These are phyloP conservation scores for Trachurus trachurus DNA, from an alignment of 2,797 vertebrate genomes.

Conservation along the genomic window DNA sequence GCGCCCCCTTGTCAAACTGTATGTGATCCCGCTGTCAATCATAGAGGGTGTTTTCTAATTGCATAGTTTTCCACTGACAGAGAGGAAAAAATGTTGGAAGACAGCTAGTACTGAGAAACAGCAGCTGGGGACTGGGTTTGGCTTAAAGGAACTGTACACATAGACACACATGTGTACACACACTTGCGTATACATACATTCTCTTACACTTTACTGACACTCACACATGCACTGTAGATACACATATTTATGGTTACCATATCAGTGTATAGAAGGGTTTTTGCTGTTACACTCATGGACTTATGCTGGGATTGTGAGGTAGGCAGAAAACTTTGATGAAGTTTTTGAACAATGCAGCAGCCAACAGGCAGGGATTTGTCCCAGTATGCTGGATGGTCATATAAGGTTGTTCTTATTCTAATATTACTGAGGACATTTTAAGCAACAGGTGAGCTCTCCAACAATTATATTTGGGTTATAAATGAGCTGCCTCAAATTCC, in stretches of 20 bases:
- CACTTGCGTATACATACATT: accelerated
- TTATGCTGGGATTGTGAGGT: no score
- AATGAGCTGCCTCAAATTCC: no score
- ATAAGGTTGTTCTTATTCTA: no score
- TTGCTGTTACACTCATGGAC: no score
- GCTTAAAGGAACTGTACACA: conserved; percentile 42
- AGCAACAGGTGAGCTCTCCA: no score
- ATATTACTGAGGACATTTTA: no score
- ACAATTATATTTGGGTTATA: no score
- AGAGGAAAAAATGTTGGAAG: conserved; percentile 52
- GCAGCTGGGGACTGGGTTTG: conserved; percentile 60
- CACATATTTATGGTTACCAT: neutral
- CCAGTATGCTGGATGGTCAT: no score
- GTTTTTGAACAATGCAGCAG: no score
- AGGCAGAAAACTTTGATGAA: no score
- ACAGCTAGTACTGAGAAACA: conserved; percentile 55
- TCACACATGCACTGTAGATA: neutral
- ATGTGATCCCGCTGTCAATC: conserved; percentile 84
- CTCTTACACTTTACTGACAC: conserved; percentile 1
- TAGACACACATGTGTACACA: conserved; percentile 8
- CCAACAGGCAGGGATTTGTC: no score
- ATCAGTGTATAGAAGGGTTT: neutral
- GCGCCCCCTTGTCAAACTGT: conserved; percentile 82
- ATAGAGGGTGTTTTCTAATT: conserved; percentile 74
- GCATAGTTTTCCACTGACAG: conserved; percentile 78